A percentile compares a stretch with the other conserved stretches of the same genome.
Conservation (phyloP, 2,888 invertebrate species). For the Laspeyria flexula region DNA sequence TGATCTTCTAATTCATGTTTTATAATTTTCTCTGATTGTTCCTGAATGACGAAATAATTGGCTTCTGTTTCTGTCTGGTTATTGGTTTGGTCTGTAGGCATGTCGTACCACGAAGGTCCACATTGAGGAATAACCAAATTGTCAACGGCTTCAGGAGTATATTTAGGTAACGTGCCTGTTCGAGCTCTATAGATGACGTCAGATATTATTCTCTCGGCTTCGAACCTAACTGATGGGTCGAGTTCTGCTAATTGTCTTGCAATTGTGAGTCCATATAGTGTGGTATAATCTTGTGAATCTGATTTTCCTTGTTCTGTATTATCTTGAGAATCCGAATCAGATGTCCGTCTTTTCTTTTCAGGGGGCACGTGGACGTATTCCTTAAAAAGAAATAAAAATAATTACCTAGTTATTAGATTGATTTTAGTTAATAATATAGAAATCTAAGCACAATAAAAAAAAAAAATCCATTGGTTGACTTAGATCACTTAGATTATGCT, state of each 20-base stretch:
- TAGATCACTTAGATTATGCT: no score
- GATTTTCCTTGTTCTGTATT: neutral
- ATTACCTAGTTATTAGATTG: neutral
- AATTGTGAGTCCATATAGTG: constrained; percentile 1
- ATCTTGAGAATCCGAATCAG: neutral
- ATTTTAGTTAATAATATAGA: no score
- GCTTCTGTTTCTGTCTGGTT: no score
- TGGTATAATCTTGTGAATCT: neutral
- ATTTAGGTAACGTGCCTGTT: constrained; percentile 1
- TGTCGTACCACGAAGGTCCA: constrained; percentile 28
- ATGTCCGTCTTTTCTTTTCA: neutral
- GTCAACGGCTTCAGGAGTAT: neutral
- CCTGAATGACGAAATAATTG: no score
- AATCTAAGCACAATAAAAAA: no score
- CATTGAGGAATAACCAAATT: constrained; percentile 13
- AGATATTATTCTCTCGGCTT: constrained; percentile 36
- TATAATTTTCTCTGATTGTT: no score
- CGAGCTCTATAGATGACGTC: constrained; percentile 30
- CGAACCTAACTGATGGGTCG: constrained; percentile 18
- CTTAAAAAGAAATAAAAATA: neutral
- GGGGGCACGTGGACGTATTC: neutral
- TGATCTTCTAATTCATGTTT: no score
- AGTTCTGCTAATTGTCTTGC: constrained; percentile 9
- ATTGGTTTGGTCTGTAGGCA: neutral
- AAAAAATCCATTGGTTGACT: no score